A percentile compares a stretch with the other conserved stretches of the same genome.
Evolutionary conservation across 92 coral and sea anemone species (phyloP).

Genomic region (Porites lobata): DNA sequence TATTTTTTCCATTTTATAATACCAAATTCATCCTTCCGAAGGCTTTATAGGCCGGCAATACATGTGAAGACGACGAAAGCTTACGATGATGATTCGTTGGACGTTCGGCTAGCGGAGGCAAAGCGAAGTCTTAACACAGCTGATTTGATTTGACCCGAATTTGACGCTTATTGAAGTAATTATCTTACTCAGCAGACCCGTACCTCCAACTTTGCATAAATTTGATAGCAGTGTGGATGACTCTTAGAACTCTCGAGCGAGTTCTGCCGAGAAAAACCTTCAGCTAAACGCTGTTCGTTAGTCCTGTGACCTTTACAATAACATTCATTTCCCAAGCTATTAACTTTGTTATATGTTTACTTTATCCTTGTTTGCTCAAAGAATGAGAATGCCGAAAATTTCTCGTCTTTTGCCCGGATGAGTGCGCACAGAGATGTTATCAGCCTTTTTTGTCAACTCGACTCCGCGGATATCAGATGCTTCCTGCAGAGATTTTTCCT

Average conservation of each 20-base stretch:
- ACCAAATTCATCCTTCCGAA: neutral
- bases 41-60: no score
- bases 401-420: slow-evolving; percentile 15
- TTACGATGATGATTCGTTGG: neutral
- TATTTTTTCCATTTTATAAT: neutral
- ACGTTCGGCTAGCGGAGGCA: neutral
- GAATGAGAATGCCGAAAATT: slow-evolving; percentile 37
- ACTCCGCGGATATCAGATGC: slow-evolving; percentile 4
- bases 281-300: neutral
- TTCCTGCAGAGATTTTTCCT: slow-evolving; percentile 6
- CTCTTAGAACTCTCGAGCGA: neutral
- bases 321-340: slow-evolving; percentile 1
- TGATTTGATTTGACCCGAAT: neutral
- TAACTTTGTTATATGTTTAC: slow-evolving; percentile 1
- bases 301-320: neutral
- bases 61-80: neutral
- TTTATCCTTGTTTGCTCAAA: slow-evolving; percentile 21
- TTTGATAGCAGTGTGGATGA: neutral
- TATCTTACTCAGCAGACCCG: neutral
- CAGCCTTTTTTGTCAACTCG: neutral
- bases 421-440: slow-evolving; percentile 24
- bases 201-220: neutral
- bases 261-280: no score
- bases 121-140: neutral
- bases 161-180: neutral